Conservation (phyloP, 30 jellyfish, hydroid and myxozoan genomes). For the Rhopilema esculentum region DNA sequence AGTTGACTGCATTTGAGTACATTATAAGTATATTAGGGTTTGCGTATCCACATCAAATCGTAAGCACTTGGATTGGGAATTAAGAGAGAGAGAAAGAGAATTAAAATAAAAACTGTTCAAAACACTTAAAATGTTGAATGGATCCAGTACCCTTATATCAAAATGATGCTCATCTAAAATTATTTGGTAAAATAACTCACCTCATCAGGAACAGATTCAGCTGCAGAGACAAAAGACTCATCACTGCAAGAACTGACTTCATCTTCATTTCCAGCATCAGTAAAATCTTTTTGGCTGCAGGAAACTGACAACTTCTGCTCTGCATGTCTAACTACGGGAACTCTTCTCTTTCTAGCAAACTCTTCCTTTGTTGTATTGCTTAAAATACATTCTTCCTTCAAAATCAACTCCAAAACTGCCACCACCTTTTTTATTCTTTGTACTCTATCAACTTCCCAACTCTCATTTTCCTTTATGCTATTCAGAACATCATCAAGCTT, state of each 20-base stretch:
- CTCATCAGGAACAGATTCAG: conserved; percentile 68
- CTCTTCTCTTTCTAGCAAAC: background rate
- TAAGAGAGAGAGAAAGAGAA: too few species aligned
- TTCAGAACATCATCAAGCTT: conserved; percentile 7
- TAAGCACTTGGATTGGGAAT: too few species aligned
- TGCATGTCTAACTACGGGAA: background rate
- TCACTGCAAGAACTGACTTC: conserved; percentile 62
- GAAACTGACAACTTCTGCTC: background rate
- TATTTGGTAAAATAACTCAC: background rate
- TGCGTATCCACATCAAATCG: too few species aligned
- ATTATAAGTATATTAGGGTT: too few species aligned
- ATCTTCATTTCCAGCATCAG: conserved; percentile 61
- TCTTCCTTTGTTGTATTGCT: background rate
- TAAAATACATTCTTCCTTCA: too few species aligned
- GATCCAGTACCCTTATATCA: too few species aligned
- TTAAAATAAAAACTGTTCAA: too few species aligned
- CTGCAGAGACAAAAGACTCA: conserved; percentile 95
- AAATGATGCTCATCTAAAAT: too few species aligned
- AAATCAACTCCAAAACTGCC: background rate
- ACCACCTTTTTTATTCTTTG: background rate
- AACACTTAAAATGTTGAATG: too few species aligned
- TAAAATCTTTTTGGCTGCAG: background rate
- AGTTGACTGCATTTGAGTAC: too few species aligned
- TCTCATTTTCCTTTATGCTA: background rate
- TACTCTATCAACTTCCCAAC: background rate